A percentile compares a stretch with the other conserved stretches of the same genome.
Conservation (phyloP, 2,888 invertebrate genomes). For the Labia minor region DNA sequence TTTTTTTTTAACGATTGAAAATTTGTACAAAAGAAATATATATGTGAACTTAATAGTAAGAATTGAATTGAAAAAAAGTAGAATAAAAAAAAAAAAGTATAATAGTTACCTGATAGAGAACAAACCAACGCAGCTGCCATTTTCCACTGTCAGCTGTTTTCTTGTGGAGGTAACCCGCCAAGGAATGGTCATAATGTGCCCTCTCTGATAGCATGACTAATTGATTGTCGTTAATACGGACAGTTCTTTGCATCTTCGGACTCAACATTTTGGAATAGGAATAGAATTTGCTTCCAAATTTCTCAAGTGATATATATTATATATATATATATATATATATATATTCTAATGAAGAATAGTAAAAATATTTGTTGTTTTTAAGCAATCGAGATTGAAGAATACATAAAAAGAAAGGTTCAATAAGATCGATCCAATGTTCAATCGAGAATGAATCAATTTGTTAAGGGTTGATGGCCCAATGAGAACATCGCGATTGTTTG, state of each 20-base stretch:
- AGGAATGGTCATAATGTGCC: constrained; percentile 73
- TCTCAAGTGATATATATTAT: too few species aligned
- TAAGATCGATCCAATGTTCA: too few species aligned
- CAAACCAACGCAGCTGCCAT: constrained; percentile 78
- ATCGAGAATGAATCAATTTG: not conserved
- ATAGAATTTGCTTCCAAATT: too few species aligned
- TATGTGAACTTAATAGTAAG: too few species aligned
- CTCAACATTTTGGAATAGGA: constrained; percentile 48
- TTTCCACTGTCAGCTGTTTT: constrained; percentile 73
- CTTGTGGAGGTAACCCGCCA: constrained; percentile 75
- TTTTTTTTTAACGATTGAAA: too few species aligned
- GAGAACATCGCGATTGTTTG: not conserved
- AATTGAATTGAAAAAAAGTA: too few species aligned
- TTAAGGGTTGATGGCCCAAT: not conserved
- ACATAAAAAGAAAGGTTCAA: too few species aligned
- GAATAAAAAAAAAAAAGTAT: too few species aligned
- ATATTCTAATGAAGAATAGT: too few species aligned
- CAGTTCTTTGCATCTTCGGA: constrained; percentile 74
- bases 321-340: not conserved
- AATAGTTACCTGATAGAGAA: constrained; percentile 69
- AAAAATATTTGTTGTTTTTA: too few species aligned
- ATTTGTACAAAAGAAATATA: too few species aligned
- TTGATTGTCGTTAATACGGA: constrained; percentile 77
- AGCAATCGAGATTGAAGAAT: too few species aligned
- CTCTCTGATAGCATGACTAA: constrained; percentile 72